These are phyloP conservation scores for Platorchestia sp. DNA, from an alignment of 1,140 invertebrate genomes.

Conservation along the genomic window DNA sequence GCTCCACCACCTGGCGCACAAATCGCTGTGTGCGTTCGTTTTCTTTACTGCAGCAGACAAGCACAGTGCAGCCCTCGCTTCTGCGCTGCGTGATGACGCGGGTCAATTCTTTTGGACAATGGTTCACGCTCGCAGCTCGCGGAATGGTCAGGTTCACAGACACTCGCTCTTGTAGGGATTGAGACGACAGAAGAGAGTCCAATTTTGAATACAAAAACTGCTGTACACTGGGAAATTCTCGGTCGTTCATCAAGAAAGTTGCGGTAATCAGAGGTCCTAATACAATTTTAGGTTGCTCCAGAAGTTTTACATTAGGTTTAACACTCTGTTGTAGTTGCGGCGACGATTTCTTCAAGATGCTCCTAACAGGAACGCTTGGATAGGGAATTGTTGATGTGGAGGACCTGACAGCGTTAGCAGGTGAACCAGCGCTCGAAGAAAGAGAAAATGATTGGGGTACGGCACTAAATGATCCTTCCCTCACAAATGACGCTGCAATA, in stretches of 20 bases:
- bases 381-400: neutral
- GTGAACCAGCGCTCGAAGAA: neutral
- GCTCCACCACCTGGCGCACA: conserved; percentile 7
- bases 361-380: neutral
- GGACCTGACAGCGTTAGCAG: neutral
- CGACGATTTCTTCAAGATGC: neutral
- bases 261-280: neutral
- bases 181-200: neutral
- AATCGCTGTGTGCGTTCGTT: neutral
- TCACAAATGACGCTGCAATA: neutral
- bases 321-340: neutral
- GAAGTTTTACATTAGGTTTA: neutral
- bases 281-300: neutral
- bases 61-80: neutral
- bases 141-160: neutral
- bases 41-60: neutral
- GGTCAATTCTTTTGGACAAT: neutral
- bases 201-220: neutral
- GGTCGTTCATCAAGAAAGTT: conserved; percentile 7
- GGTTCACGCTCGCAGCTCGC: neutral
- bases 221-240: conserved; percentile 9
- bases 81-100: neutral
- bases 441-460: neutral
- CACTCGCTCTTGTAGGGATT: neutral
- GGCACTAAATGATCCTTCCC: neutral